Conservation (phyloP, 2,113 vertebrate genomes). For the Siniperca chuatsi region DNA sequence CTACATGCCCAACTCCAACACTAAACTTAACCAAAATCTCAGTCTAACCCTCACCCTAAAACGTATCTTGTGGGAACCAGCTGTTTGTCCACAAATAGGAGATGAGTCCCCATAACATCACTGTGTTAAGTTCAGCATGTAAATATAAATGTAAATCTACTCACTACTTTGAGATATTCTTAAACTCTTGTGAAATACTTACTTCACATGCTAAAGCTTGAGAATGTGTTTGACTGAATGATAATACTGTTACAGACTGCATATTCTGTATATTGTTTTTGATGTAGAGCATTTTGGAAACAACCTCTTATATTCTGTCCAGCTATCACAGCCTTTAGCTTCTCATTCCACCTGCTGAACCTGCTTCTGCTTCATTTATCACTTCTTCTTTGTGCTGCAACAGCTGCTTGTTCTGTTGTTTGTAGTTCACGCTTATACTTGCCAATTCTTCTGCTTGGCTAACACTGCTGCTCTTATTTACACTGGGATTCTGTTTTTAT, state of each 20-base stretch:
- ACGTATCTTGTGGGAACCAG: too few relatives aligned
- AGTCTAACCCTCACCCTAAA: too few relatives aligned
- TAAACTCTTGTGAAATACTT: too few relatives aligned
- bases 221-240: too few relatives aligned
- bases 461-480: neutral
- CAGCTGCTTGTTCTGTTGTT: neutral
- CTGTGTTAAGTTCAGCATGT: too few relatives aligned
- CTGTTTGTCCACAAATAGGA: too few relatives aligned
- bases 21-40: too few relatives aligned
- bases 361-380: neutral
- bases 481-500: neutral
- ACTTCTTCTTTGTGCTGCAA: neutral
- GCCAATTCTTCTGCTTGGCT: neutral
- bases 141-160: too few relatives aligned
- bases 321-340: neutral
- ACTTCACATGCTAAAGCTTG: too few relatives aligned
- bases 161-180: too few relatives aligned
- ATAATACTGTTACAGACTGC: neutral
- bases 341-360: neutral
- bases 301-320: neutral
- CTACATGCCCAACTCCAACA: too few relatives aligned
- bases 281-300: neutral
- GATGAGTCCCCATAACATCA: too few relatives aligned
- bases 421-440: neutral
- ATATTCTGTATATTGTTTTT: neutral